Base-by-base conservation (phyloP, 1,140 invertebrate species). In the Diabrotica virgifera region DNA sequence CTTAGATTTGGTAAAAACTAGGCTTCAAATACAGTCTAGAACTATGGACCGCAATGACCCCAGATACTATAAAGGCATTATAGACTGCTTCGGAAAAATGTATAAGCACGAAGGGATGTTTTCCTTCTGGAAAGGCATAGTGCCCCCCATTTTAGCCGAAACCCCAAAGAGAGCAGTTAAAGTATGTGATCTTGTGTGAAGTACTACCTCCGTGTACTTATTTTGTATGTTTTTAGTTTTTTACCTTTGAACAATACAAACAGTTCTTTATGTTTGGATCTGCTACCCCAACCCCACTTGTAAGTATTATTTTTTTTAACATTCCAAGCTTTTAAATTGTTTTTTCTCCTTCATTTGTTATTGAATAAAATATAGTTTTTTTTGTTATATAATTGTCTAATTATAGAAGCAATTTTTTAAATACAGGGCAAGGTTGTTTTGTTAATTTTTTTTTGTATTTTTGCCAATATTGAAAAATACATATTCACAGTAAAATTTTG, bases 141-240 rank as follows among this genome's bases (percentile, higher is more conserved):
- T 97, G 67, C 94, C 95, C 5, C 95, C 95, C 8, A 89, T 97
- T 74, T 76, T 97, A 61, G 93, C 91, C n/a, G 95, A 97, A 83
- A 97, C 94, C 37, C 95, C 95, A 6, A 97, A 97, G 81, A 78
- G 95, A 76, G 95, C 94, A 55, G 89, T 94, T 0, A 97, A 97
- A 80, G 85, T 87, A 78, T 74, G 36, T 60, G 9, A 14, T 5
- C n/a, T 46, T 46, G 40, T 46, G 8, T 10, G n/a, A 8, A 10
- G 8, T 46, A n/a, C 40, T 46, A 5, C n/a, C 4, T n/a, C 5
- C n/a, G 0, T 46, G 8, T 6, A 46, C n/a, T 0, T 51, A 7
- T n/a, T 46, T 68, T 63, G 69, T 73, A 77, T 73, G 70, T 70
- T 80, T 84, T 71, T 75, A 87, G 83, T 97, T 96, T 80, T 88